Evolutionary conservation across 2,113 vertebrate genomes (phyloP), one percentile per base, ranked within the genome.

Genomic region (Argyrosomus japonicus): DNA sequence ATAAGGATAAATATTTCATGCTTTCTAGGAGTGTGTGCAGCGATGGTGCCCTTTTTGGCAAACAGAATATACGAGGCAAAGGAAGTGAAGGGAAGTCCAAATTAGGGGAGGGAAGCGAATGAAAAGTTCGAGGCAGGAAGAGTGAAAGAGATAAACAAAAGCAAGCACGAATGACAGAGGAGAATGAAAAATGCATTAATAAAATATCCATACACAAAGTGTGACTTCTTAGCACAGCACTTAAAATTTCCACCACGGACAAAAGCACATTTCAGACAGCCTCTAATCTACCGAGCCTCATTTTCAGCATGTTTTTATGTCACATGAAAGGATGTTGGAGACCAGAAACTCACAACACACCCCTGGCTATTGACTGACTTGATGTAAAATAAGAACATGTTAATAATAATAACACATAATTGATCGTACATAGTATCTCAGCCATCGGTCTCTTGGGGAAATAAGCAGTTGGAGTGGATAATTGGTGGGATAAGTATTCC

Each of bases 1-100:
- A 93, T 87, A 80, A 90, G 71, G 45, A 81, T 73, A 67, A 77
- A 87, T 81, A 87, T 81, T 75, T 74, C 8, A 80, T 69, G 36
- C 43, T 84, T 77, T 80, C 14, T 13, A n/a, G 29, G 48, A 74
- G n/a, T 58, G 62, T 61, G 65, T 40, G 56, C 40, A 36, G 48
- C 13, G 27, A 72, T 84, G 0, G 29, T 62, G 50, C 3, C 11
- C 48, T 67, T 65, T 83, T 57, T 8, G 10, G 27, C 47, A 74
- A 81, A 77, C 23, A 43, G 32, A 77, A 75, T 6, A 77, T 18
- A 3, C 7, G 15, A 17, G 9, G 13, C 15, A 64, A 63, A 57
- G 23, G 17, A 4, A 47, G 54, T 43, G 43, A 68, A 53, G 43
- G 54, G 15, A 77, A 73, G 13, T 62, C n/a, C 67, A 74, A 72